Conservation (phyloP, 1,140 invertebrate species). For the Neodiprion pinetum region DNA sequence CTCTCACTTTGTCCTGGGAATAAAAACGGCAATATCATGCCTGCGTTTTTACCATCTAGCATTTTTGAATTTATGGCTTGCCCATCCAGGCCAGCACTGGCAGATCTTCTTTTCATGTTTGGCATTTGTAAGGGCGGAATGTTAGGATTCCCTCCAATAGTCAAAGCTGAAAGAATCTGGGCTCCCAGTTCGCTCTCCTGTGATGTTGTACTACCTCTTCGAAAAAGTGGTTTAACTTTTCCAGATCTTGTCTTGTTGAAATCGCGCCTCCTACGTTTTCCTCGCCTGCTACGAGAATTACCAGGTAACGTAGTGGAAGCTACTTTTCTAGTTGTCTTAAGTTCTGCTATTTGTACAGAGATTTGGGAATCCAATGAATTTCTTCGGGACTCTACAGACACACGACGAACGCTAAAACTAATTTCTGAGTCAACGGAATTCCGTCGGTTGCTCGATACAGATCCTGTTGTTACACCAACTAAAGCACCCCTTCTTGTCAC, state of each 20-base stretch:
- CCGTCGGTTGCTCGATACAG: slow-evolving; percentile 67
- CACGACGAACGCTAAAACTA: slow-evolving; percentile 77
- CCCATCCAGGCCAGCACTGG: slow-evolving; percentile 59
- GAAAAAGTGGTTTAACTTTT: slow-evolving; percentile 58
- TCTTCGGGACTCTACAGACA: slow-evolving; percentile 81
- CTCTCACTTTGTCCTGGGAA: slow-evolving; percentile 62
- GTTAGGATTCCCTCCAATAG: slow-evolving; percentile 56
- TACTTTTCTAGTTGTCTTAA: slow-evolving; percentile 73
- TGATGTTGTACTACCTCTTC: slow-evolving; percentile 79
- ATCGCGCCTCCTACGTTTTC: slow-evolving; percentile 44
- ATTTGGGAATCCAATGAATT: slow-evolving; percentile 87
- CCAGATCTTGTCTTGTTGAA: slow-evolving; percentile 53
- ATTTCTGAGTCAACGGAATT: slow-evolving; percentile 80
- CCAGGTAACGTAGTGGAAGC: slow-evolving; percentile 52
- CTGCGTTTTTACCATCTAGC: slow-evolving; percentile 63
- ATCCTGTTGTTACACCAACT: slow-evolving; percentile 66
- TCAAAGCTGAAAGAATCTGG: slow-evolving; percentile 64
- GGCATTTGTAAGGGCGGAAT: slow-evolving; percentile 56
- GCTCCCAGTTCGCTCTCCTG: slow-evolving; percentile 77
- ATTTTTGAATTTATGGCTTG: slow-evolving; percentile 61
- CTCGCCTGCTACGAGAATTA: slow-evolving; percentile 46
- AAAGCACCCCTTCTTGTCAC: slow-evolving; percentile 82
- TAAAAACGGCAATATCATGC: slow-evolving; percentile 63
- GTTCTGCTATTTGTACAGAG: slow-evolving; percentile 81
- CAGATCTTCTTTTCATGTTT: slow-evolving; percentile 66